phyloP scores from a whole-genome alignment of 2,113 vertebrate species.

The Rhinopomastus cyanomelas region DNA sequence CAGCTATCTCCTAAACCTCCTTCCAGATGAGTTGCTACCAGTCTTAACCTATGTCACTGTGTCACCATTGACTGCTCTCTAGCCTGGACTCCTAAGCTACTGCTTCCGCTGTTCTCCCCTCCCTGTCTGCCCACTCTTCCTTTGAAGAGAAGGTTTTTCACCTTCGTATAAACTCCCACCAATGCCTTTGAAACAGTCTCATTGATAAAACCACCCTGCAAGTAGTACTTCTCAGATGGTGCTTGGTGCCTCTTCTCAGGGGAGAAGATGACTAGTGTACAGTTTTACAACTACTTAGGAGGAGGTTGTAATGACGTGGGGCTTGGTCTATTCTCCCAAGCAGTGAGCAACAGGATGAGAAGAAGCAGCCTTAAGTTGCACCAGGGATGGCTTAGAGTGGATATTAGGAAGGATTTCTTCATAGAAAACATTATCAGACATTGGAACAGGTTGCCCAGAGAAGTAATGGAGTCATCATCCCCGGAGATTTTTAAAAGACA shows the following conservation, averaged over 20 bases:
- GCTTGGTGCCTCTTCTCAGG: background rate
- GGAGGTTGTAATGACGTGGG: too few relatives aligned
- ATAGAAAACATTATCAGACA: too few relatives aligned
- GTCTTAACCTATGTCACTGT: background rate
- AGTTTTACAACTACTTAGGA: too few relatives aligned
- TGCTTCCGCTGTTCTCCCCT: background rate
- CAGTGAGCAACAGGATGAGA: too few relatives aligned
- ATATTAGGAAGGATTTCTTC: too few relatives aligned
- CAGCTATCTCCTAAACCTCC: background rate
- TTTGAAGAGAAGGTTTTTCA: background rate
- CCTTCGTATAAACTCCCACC: background rate
- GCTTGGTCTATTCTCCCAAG: too few relatives aligned
- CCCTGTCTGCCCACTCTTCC: background rate
- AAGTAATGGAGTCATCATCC: too few relatives aligned
- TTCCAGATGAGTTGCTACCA: fast-evolving
- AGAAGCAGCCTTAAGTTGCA: too few relatives aligned
- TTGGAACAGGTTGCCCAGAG: too few relatives aligned
- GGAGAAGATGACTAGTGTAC: too few relatives aligned
- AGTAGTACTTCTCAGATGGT: background rate
- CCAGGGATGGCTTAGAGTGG: too few relatives aligned
- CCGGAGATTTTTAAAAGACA: too few relatives aligned
- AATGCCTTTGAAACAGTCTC: background rate
- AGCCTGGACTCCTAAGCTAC: background rate
- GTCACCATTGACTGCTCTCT: background rate
- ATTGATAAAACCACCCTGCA: background rate